Evolutionary conservation across 2,888 invertebrate genomes (phyloP), one percentile per base, ranked within the genome.

Genomic region (Lasioglossum marginatum): DNA sequence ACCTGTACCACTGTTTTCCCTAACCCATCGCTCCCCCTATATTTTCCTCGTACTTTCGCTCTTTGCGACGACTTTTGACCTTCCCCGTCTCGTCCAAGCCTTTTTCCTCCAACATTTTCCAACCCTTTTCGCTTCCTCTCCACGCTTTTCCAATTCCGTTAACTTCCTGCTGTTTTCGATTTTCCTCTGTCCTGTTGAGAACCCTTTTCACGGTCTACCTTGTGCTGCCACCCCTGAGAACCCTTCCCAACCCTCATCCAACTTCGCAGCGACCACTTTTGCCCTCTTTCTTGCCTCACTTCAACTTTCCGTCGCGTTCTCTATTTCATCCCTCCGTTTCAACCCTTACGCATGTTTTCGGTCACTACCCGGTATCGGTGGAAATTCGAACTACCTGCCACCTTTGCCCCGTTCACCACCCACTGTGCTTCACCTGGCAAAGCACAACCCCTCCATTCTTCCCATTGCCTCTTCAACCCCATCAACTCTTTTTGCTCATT

Each of bases 1-100:
- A 80, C 81, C 75, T 79, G 71, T 73, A 79, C 79, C n/a, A 79
- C 77, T 82, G 45, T 40, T 31, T 31, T 19, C 60, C 19, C n/a
- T 12, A 19, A 63, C 75, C 45, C 23, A 16, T 75, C 34, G 63
- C 83, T 57, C 37, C 48, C 48, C 34, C 79, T 57, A 72, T 48
- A 63, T 37, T 71, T 71, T 57, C 37, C 75, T 31, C 83, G 43
- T 40, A 72, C 78, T 83, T n/a, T 27, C n/a, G 19, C 43, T 73
- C 34, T 77, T 81, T 34, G 43, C 31, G 31, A 57, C 78, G 52
- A 43, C 45, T n/a, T 43, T 31, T 16, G 45, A 72, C 66, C 63
- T 66, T n/a, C 1, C 31, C 19, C 31, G 10, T 4, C 23, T 16
- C 66, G 40, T 16, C 23, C 31, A 40, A 52, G 52, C 31, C 14